phyloP scores from a whole-genome alignment of 2,888 invertebrate genomes.

The Seira musarum region DNA sequence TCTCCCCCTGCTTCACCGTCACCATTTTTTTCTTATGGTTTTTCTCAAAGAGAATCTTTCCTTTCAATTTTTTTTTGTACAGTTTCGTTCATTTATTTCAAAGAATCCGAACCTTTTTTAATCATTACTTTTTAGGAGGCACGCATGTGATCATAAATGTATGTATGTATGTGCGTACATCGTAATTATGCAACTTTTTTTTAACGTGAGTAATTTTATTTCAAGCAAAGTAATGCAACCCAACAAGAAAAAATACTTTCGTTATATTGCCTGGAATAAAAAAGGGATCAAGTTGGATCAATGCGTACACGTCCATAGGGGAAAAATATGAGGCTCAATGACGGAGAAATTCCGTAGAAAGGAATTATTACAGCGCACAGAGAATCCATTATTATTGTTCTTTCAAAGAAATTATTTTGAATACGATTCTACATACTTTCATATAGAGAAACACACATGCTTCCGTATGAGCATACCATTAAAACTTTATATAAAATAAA shows the following conservation, averaged over 20 bases:
- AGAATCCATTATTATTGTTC: slow-evolving; percentile 3
- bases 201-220: too few species aligned
- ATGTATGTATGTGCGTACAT: slow-evolving; percentile 3
- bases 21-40: slow-evolving; percentile 40
- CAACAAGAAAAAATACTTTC: slow-evolving; percentile 8
- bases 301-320: too few species aligned
- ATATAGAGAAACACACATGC: slow-evolving; percentile 24
- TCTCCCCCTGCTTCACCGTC: not conserved
- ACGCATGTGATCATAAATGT: slow-evolving; percentile 16
- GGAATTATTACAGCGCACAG: not conserved
- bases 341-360: slow-evolving; percentile 18
- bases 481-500: slow-evolving; percentile 7
- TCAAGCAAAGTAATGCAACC: too few species aligned
- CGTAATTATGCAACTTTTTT: slow-evolving; percentile 41
- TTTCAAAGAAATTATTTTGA: not conserved
- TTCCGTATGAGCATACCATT: slow-evolving; percentile 34
- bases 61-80: too few species aligned
- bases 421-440: not conserved
- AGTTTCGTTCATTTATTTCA: too few species aligned
- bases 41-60: slow-evolving; percentile 9
- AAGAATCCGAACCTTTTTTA: slow-evolving; percentile 35
- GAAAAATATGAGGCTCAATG: slow-evolving; percentile 29
- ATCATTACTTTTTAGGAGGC: slow-evolving; percentile 22
- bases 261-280: slow-evolving; percentile 33
- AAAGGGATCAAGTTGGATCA: not conserved